phyloP scores from a whole-genome alignment of 2,113 vertebrate species.

The Enhydra lutris region DNA sequence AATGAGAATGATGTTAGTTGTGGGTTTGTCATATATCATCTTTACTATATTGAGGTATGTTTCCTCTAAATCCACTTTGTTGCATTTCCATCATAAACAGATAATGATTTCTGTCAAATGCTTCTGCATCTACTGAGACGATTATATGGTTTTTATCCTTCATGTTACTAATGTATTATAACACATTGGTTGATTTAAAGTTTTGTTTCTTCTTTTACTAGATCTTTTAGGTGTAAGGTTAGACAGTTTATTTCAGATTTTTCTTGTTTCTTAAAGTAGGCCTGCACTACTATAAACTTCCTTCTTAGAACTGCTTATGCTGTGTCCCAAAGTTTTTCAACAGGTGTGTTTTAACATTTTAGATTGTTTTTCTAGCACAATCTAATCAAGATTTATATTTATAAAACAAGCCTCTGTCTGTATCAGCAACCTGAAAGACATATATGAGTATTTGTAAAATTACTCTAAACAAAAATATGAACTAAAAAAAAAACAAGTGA shows the following conservation, averaged over 20 bases:
- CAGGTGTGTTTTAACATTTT: not conserved
- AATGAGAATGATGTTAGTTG: not conserved
- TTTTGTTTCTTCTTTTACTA: not conserved
- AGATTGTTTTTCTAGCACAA: not conserved
- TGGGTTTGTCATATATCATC: not conserved
- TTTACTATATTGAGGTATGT: not conserved
- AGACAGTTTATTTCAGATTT: not conserved
- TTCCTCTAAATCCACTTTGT: not conserved
- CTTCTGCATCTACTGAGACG: not conserved
- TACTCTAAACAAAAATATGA: constrained; percentile 20
- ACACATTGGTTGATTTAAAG: not conserved
- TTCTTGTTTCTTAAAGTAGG: not conserved
- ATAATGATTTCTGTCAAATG: not conserved
- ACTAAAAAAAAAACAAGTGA: constrained; percentile 34
- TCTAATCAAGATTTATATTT: constrained; percentile 24
- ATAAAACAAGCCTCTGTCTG: not conserved
- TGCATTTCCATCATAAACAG: not conserved
- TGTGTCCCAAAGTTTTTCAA: not conserved
- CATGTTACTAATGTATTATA: not conserved
- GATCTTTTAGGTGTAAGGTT: not conserved
- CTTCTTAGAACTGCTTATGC: not conserved
- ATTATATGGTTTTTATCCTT: not conserved
- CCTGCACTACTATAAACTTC: not conserved
- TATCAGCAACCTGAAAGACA: constrained; percentile 24
- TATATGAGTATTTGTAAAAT: not conserved